Evolutionary conservation across 1,140 invertebrate species (phyloP).

Genomic region (Eumaeus atala): DNA sequence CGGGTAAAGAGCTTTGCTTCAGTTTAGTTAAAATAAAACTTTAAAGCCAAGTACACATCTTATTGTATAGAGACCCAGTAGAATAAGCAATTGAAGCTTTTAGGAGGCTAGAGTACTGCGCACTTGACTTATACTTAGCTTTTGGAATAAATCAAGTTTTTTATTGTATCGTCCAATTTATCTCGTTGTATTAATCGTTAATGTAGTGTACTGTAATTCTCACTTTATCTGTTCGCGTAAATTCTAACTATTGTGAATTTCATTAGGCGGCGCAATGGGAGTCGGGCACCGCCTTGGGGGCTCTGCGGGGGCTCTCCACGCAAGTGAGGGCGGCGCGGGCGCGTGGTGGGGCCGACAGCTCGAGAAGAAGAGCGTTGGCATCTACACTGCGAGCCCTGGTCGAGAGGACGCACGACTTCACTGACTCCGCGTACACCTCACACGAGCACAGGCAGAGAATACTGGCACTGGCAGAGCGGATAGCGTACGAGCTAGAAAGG

Average conservation of each 20-base stretch:
- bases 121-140: too few relatives aligned
- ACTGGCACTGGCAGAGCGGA: constrained; percentile 90
- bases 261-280: constrained; percentile 59
- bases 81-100: background rate
- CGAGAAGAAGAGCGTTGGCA: constrained; percentile 84
- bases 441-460: constrained; percentile 98
- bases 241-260: background rate
- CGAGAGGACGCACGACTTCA: constrained; percentile 98
- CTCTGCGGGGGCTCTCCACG: constrained; percentile 63
- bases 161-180: too few relatives aligned
- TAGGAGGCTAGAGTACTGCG: background rate
- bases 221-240: too few relatives aligned
- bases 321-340: constrained; percentile 56
- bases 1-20: constrained; percentile 6
- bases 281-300: constrained; percentile 65
- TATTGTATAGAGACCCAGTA: background rate
- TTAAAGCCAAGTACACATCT: background rate
- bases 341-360: constrained; percentile 72
- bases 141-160: too few relatives aligned
- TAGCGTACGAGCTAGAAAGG: constrained; percentile 89
- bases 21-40: background rate
- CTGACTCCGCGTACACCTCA: constrained; percentile 98
- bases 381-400: constrained; percentile 91
- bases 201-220: too few relatives aligned
- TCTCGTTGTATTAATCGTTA: too few relatives aligned